Conservation (phyloP, 2,888 invertebrate genomes). For the Eledona agricola region DNA sequence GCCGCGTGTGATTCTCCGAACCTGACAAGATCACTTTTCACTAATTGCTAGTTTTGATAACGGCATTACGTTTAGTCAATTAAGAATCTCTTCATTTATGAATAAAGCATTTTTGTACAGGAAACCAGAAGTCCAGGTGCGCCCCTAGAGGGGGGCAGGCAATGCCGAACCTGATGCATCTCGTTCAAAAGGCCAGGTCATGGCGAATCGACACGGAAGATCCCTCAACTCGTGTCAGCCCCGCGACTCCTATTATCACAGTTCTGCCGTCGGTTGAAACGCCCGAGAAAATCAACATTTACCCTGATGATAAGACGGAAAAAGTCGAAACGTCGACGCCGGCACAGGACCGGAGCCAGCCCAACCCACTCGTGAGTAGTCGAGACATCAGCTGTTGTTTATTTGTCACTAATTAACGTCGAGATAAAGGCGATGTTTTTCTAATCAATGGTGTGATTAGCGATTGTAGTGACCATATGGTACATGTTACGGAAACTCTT, state of each 20-base stretch:
- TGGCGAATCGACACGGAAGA: constrained; percentile 56
- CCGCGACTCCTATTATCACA: constrained; percentile 58
- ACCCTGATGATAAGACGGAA: constrained; percentile 24
- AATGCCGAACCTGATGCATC: constrained; percentile 54
- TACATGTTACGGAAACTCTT: constrained; percentile 9
- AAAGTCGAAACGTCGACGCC: constrained; percentile 19
- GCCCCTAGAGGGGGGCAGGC: constrained; percentile 24
- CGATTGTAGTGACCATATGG: constrained; percentile 25
- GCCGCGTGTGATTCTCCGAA: constrained; percentile 4
- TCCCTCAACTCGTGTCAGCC: constrained; percentile 33
- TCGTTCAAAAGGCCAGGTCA: constrained; percentile 51
- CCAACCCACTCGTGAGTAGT: constrained; percentile 29
- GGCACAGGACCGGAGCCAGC: constrained; percentile 14
- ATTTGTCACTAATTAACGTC: constrained; percentile 17
- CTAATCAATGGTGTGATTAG: constrained; percentile 14
- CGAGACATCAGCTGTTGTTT: constrained; percentile 9
- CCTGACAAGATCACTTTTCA: constrained; percentile 6
- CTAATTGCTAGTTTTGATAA: too few species aligned
- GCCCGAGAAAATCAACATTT: constrained; percentile 44
- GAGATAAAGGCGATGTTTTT: constrained; percentile 3
- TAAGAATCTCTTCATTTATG: too few species aligned
- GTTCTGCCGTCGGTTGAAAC: constrained; percentile 54
- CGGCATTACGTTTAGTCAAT: too few species aligned
- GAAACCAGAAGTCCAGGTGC: too few species aligned
- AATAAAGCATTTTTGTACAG: too few species aligned